A percentile compares a stretch with the other conserved stretches of the same genome.
Conservation (phyloP, 2,113 vertebrate genomes). For the Pavo muticus region DNA sequence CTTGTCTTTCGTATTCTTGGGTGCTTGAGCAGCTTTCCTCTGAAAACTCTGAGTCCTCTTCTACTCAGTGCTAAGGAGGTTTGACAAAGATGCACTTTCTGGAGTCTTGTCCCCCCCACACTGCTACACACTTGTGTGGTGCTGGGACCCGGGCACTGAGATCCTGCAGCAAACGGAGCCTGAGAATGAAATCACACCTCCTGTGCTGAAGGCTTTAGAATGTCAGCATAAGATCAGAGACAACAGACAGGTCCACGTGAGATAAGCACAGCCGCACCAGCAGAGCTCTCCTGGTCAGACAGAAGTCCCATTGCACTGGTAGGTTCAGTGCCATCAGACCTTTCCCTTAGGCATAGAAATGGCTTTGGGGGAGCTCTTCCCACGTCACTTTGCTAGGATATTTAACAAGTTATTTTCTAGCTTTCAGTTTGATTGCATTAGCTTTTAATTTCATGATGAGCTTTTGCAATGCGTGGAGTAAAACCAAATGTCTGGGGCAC, state of each 20-base stretch:
- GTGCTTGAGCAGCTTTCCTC: background rate
- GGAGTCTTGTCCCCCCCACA: background rate
- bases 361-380: background rate
- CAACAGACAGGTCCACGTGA: background rate
- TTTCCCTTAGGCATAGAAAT: background rate
- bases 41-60: background rate
- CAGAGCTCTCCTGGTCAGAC: background rate
- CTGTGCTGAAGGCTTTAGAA: background rate
- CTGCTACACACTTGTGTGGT: fast-evolving
- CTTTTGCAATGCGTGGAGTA: background rate
- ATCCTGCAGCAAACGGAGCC: background rate
- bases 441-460: background rate
- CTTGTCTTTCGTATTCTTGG: background rate
- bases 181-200: background rate
- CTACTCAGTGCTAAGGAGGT: background rate
- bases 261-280: background rate
- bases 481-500: background rate
- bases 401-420: background rate
- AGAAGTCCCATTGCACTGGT: background rate
- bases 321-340: background rate
- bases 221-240: background rate
- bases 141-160: background rate
- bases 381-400: background rate
- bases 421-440: slow-evolving; percentile 6
- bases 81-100: background rate